phyloP scores from a whole-genome alignment of 2,797 vertebrate species.

The Onychomys arenicola region DNA sequence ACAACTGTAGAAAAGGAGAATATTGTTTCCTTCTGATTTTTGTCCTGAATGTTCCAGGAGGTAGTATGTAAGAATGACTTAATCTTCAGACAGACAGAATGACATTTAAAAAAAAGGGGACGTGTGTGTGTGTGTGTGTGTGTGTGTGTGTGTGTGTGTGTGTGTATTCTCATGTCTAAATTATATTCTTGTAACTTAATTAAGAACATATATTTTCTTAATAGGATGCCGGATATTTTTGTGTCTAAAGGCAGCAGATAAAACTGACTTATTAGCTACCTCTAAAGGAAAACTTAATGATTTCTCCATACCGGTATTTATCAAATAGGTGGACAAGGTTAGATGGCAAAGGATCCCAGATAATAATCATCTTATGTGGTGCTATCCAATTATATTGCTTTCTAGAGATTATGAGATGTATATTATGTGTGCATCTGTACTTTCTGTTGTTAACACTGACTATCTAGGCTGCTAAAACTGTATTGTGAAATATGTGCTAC shows the following conservation, averaged over 20 bases:
- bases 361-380: slow-evolving; percentile 1
- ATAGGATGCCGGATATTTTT: slow-evolving; percentile 29
- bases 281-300: slow-evolving; percentile 55
- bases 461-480: slow-evolving; percentile 26
- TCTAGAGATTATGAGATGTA: neutral
- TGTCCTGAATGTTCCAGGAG: slow-evolving; percentile 49
- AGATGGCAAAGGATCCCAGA: neutral
- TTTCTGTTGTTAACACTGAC: slow-evolving; percentile 1
- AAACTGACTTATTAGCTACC: slow-evolving; percentile 38
- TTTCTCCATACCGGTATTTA: slow-evolving; percentile 25
- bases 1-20: slow-evolving; percentile 42
- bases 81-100: slow-evolving; percentile 54
- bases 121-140: slow-evolving; percentile 18
- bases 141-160: too few species aligned
- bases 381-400: slow-evolving; percentile 36
- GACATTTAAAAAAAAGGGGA: neutral
- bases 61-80: slow-evolving; percentile 37
- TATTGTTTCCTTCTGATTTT: slow-evolving; percentile 54
- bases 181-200: neutral
- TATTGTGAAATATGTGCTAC: slow-evolving; percentile 12
- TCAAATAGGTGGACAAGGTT: slow-evolving; percentile 3
- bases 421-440: neutral
- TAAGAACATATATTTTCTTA: slow-evolving; percentile 45
- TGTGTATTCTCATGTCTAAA: neutral
- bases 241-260: slow-evolving; percentile 36